Evolutionary conservation across 2,888 invertebrate genomes (phyloP), one percentile per base, ranked within the genome.

Genomic region (Timema cristinae): DNA sequence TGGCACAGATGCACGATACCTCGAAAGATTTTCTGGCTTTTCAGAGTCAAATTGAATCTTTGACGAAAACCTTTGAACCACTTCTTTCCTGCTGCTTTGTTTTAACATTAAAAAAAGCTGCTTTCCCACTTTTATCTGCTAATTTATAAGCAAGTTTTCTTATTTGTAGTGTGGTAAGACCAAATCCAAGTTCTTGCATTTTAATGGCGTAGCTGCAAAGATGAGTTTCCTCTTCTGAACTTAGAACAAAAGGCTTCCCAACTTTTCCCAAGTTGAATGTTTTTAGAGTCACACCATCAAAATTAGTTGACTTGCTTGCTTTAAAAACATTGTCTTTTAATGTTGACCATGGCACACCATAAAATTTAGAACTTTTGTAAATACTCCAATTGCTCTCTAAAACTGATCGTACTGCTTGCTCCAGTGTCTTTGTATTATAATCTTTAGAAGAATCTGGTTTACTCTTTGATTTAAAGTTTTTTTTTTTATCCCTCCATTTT

Each of bases 101-200:
- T 32, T 32, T 32, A 32, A 32, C 32, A 32, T 32, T 32, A 32
- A 32, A 32, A 32, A 32, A 32, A 32, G 32, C 32, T 32, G 32
- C 32, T 32, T 32, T 32, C 32, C 32, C 32, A 32, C 32, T 32
- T 32, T 32, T 32, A 4, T 48, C 68, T 10, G 54, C 52, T 11
- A 68, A 50, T 16, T 15, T 56, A 52, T 50, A 68, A 47, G 52
- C 56, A 52, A 67, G 11, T 15, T 16, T 32, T 52, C 56, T 52
- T 32, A 8, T 1, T 68, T 52, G 56, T 50, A 47, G 51, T 32
- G 32, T 32, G 13, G 61, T 61, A 1, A 61, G 61, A 13, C 61
- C 61, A 15, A 5, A 61, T 13, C 61, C 61, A 10, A 61, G 15
- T 61, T 61, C 61, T 32, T 61, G 61, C 61, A 61, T 61, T 15